phyloP scores from a whole-genome alignment of 2,113 vertebrate genomes.

The Progne subis region DNA sequence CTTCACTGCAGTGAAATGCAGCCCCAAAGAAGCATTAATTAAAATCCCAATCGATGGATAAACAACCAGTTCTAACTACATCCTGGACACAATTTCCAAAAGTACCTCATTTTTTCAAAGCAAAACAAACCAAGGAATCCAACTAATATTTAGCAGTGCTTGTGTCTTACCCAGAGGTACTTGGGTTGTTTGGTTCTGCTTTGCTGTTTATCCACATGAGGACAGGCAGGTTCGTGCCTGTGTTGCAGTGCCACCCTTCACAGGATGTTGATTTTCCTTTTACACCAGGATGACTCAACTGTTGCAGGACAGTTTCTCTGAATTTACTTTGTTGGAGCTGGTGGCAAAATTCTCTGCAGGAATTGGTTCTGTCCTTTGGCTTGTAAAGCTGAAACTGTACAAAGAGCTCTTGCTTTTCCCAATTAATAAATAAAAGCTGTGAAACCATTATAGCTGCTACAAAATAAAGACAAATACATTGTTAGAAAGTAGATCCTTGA shows the following conservation, averaged over 20 bases:
- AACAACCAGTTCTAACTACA: neutral
- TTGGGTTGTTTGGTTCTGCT: neutral
- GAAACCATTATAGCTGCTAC: neutral
- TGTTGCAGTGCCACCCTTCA: neutral
- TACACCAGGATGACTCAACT: neutral
- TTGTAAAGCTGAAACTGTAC: neutral
- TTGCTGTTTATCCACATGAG: neutral
- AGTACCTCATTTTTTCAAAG: neutral
- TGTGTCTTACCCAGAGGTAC: neutral
- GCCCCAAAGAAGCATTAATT: neutral
- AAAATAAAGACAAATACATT: neutral
- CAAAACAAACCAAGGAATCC: neutral
- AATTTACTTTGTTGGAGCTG: neutral
- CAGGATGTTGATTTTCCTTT: neutral
- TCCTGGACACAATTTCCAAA: neutral
- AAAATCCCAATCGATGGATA: neutral
- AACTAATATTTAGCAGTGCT: neutral
- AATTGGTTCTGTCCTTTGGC: neutral
- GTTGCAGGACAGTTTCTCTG: neutral
- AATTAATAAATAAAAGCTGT: neutral
- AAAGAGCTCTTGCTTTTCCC: neutral
- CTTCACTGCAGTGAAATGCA: neutral
- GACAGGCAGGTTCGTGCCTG: rapidly evolving
- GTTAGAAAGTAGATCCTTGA: neutral
- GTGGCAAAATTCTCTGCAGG: neutral